Evolutionary conservation across 1,140 invertebrate genomes (phyloP), one percentile per base, ranked within the genome.

Genomic region (Drosophila mauritiana): DNA sequence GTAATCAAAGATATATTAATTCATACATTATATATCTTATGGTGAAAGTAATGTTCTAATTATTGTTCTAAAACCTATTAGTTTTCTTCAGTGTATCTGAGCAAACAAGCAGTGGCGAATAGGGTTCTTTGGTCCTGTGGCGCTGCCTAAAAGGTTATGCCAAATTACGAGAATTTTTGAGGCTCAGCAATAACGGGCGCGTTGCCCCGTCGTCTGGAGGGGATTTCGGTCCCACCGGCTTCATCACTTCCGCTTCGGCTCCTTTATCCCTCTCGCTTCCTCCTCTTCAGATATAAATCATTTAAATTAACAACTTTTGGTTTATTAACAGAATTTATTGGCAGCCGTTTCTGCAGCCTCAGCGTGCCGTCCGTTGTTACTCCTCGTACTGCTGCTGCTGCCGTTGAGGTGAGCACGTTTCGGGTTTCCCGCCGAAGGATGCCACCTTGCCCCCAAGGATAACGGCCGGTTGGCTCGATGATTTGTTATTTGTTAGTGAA

Each of bases 301-400:
- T 91, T 91, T 89, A 91, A 91, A 91, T 91, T 91, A 91, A 91
- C 89, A 91, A 89, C 89, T 91, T 91, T 91, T 91, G 89, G 81
- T 91, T 91, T 91, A 91, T 91, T 91, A 91, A 91, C 89, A 83
- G 84, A 91, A 91, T 91, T 91, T 91, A 91, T 91, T 89, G 89
- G 89, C 84, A 89, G 77, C 80, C 43, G 76, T 89, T 89, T 89
- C 77, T 84, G 80, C 80, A 82, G 80, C 67, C 86, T 82, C 84
- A 89, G 83, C 75, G 63, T 59, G 55, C 52, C 63, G 49, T 27
- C 67, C 57, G 63, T 13, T 17, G 4, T 72, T 59, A 10, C 20
- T 22, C 20, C 20, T 22, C 20, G 20, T 22, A 22, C 10, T 22
- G 40, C 37, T 36, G 59, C 48, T 52, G 46, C 43, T 68, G 64